phyloP scores from a whole-genome alignment of 2,113 vertebrate genomes.

The Ellobius talpinus region DNA sequence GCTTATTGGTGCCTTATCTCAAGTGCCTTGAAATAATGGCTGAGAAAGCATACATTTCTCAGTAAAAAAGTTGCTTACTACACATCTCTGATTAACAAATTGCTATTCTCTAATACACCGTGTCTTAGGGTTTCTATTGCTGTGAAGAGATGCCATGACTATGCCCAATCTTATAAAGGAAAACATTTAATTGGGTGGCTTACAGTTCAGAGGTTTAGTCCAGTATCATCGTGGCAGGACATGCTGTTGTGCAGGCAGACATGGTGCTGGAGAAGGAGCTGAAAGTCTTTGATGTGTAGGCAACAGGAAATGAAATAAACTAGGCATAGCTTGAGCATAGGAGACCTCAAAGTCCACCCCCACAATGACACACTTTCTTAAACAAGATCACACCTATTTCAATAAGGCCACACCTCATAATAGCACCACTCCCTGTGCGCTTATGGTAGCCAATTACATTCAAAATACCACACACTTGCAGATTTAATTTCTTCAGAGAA shows the following conservation, averaged over 20 bases:
- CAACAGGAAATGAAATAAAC: neutral
- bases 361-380: neutral
- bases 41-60: neutral
- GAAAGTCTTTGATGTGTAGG: neutral
- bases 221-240: neutral
- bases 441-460: neutral
- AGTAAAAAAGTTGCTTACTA: neutral
- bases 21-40: neutral
- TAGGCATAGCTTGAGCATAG: neutral
- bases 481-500: neutral
- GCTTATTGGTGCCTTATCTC: neutral
- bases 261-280: neutral
- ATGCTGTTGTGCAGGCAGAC: neutral
- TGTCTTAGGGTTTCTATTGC: neutral
- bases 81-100: neutral
- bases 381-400: neutral
- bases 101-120: neutral
- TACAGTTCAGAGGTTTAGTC: neutral
- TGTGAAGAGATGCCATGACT: neutral
- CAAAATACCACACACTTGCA: neutral
- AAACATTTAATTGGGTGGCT: neutral
- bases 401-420: neutral
- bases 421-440: neutral
- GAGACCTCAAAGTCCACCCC: neutral
- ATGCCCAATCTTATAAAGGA: neutral